Percentiles rank a stretch among this genome's conserved stretches.
These are phyloP conservation scores for Leucoma salicis DNA, from an alignment of 2,888 invertebrate genomes.

Conservation along the genomic window DNA sequence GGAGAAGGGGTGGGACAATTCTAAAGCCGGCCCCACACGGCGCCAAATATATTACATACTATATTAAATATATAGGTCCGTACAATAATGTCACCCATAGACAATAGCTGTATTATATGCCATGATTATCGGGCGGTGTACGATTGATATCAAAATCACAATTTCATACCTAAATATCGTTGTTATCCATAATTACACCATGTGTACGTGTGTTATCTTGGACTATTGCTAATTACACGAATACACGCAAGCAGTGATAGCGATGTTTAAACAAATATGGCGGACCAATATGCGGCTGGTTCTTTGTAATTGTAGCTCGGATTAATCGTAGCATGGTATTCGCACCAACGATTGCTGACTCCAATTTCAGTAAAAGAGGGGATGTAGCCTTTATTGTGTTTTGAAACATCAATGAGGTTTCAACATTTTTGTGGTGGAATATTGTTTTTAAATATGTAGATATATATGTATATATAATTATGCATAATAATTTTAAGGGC, in stretches of 20 bases:
- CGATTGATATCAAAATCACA: conserved; percentile 58
- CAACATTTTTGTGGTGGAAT: too few relatives aligned
- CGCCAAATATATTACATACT: too few relatives aligned
- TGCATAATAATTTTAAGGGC: too few relatives aligned
- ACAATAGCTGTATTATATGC: conserved; percentile 43
- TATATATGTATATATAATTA: too few relatives aligned
- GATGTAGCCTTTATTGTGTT: conserved; percentile 8
- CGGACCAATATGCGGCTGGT: conserved; percentile 43
- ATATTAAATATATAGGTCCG: conserved; percentile 32
- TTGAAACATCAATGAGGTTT: too few relatives aligned
- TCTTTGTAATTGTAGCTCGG: conserved; percentile 51
- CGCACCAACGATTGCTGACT: conserved; percentile 38
- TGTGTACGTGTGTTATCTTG: conserved; percentile 53
- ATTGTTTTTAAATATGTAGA: too few relatives aligned
- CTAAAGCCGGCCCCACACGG: too few relatives aligned
- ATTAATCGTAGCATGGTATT: conserved; percentile 32
- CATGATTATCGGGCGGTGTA: conserved; percentile 41
- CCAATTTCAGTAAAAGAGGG: conserved; percentile 38
- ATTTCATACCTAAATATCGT: conserved; percentile 63
- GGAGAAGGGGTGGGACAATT: too few relatives aligned
- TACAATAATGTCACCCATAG: conserved; percentile 40
- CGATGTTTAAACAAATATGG: conserved; percentile 50
- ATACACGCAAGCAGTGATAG: conserved; percentile 65
- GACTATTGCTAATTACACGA: conserved; percentile 68
- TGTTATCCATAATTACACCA: conserved; percentile 59